phyloP scores from a whole-genome alignment of 2,888 invertebrate species.

The Tholera decimalis region DNA sequence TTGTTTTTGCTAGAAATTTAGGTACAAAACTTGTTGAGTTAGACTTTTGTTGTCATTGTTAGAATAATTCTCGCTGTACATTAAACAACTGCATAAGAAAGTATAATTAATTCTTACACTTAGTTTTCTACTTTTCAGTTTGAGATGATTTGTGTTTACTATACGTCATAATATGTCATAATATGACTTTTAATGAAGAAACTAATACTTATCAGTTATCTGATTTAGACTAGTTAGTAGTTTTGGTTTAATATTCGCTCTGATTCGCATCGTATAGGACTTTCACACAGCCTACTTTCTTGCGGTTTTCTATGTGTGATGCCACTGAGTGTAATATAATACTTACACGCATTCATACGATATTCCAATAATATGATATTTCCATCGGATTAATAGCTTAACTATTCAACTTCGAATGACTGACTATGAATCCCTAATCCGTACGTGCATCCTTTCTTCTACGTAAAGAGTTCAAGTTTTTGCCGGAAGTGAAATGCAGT shows the following conservation, averaged over 20 bases:
- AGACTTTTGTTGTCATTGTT: not conserved
- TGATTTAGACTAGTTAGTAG: constrained; percentile 25
- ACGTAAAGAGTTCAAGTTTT: not conserved
- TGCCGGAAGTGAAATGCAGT: not conserved
- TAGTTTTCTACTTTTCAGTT: constrained; percentile 55
- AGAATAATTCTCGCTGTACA: constrained; percentile 6
- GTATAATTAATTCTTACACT: constrained; percentile 62
- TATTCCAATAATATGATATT: constrained; percentile 10
- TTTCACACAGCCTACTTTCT: constrained; percentile 52
- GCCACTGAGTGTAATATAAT: constrained; percentile 37
- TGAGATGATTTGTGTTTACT: constrained; percentile 59
- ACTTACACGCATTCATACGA: constrained; percentile 24
- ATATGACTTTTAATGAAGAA: constrained; percentile 16
- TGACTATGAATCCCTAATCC: not conserved
- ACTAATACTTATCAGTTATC: constrained; percentile 20
- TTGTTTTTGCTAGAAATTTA: not conserved
- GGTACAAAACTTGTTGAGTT: constrained; percentile 10
- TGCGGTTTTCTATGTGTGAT: constrained; percentile 41
- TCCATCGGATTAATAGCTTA: constrained; percentile 12
- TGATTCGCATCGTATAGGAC: constrained; percentile 48
- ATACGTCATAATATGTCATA: constrained; percentile 31
- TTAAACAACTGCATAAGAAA: constrained; percentile 10
- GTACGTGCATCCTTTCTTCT: not conserved
- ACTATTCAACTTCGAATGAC: constrained; percentile 4
- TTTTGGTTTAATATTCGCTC: constrained; percentile 50